These are phyloP conservation scores for Deroplatys truncata DNA, from an alignment of 2,888 invertebrate species.

Conservation along the genomic window DNA sequence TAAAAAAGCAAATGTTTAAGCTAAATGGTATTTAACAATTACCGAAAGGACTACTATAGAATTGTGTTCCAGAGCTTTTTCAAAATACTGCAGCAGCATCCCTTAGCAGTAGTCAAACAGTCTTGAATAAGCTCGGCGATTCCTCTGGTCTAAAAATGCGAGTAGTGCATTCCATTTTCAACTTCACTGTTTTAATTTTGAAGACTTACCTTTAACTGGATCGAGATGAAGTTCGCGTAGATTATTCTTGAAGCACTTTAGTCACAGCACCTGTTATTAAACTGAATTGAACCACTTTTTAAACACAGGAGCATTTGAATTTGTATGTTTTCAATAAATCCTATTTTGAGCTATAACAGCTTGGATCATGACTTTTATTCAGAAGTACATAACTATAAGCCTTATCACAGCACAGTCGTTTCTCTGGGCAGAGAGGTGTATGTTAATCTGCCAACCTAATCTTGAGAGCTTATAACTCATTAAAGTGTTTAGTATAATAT, in stretches of 20 bases:
- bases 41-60: not conserved
- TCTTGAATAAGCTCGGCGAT: not conserved
- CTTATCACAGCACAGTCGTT: no score
- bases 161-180: no score
- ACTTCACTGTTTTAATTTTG: not conserved
- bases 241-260: not conserved
- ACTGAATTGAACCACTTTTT: not conserved
- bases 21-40: not conserved
- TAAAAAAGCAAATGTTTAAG: no score
- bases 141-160: not conserved
- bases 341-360: no score
- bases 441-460: no score
- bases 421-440: no score
- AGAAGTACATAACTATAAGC: no score
- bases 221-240: not conserved
- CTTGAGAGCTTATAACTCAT: no score
- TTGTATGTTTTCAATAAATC: not conserved
- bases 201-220: not conserved
- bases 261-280: not conserved
- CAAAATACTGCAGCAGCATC: no score
- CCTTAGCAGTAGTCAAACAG: not conserved
- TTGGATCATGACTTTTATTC: no score
- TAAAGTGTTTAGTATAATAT: no score
- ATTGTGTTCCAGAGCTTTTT: no score
- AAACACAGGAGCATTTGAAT: not conserved